These are phyloP conservation scores for Colletes latitarsis DNA, from an alignment of 1,140 invertebrate genomes.

Conservation along the genomic window DNA sequence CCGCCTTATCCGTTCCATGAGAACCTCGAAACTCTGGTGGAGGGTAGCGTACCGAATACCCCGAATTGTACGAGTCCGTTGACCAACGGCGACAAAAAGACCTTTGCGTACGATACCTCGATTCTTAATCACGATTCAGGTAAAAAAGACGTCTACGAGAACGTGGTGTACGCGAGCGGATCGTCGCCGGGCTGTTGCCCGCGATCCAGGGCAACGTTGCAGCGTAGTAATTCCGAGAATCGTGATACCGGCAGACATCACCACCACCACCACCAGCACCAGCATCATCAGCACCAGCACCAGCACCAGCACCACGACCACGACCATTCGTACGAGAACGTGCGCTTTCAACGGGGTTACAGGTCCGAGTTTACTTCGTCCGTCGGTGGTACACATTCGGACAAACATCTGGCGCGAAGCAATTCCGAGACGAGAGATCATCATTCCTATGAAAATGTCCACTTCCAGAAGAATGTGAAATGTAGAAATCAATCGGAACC, in stretches of 20 bases:
- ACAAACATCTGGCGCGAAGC: conserved; percentile 57
- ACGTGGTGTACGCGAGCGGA: conserved; percentile 41
- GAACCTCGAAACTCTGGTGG: conserved; percentile 71
- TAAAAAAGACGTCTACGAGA: conserved; percentile 63
- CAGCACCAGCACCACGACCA: not conserved
- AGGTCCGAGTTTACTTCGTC: conserved; percentile 39
- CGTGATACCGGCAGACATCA: conserved; percentile 34
- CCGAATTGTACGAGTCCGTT: conserved; percentile 58
- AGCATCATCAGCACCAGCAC: too few species aligned
- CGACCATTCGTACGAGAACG: conserved; percentile 65
- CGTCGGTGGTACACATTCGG: conserved; percentile 42
- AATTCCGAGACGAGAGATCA: conserved; percentile 59
- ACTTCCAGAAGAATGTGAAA: conserved; percentile 64
- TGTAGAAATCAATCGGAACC: conserved; percentile 53
- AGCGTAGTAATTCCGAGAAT: conserved; percentile 67
- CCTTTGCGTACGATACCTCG: conserved; percentile 57
- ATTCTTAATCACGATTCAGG: conserved; percentile 19
- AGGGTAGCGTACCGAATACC: conserved; percentile 71
- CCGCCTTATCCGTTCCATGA: conserved; percentile 73
- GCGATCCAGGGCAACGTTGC: conserved; percentile 51
- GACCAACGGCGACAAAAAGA: conserved; percentile 36
- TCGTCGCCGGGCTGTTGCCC: conserved; percentile 47
- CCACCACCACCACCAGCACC: too few species aligned
- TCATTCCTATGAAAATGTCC: conserved; percentile 69
- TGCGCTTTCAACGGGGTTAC: conserved; percentile 60